Evolutionary conservation across 2,797 vertebrate genomes (phyloP), one percentile per base, ranked within the genome.

Genomic region (Calcarius lapponicus): DNA sequence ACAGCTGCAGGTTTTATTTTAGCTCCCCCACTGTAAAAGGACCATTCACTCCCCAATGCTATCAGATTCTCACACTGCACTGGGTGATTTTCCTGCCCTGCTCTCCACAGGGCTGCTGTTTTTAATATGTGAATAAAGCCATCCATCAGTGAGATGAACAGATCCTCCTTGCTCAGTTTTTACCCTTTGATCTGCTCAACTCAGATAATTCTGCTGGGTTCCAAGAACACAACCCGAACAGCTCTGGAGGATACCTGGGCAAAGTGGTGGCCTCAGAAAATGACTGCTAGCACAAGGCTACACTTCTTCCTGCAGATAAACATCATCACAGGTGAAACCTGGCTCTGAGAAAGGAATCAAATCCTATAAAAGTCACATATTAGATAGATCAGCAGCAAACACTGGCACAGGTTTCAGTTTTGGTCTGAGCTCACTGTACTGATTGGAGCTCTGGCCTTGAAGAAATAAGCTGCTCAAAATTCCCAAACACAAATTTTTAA

Each of bases 1-100:
- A 53, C 79, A 80, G 94, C 89, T 96, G 91, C 36, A 80, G 75
- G 75, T 31, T 95, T 94, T 83, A 57, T 93, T 92, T 82, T 11
- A 53, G 53, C 36, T 78, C 56, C 53, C 81, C 42, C 0, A 29
- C 69, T 83, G 87, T 61, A 88, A 88, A 96, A 92, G 79, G 47
- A 47, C 72, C 72, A 75, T 88, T 96, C 65, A 75, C 89, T 69
- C 85, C 13, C 1, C 53, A 65, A 3, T 17, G 62, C 72, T 56
- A 11, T 32, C 0, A 5, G 69, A 57, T 91, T 96, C 83, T 74
- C 87, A 75, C 47, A 28, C 50, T 86, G 61, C 53, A 65, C 75
- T 80, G 85, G 53, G 50, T 43, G 65, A 67, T 67, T 91, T 89
- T 43, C 87, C 75, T n/a, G 60, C 51, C 26, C 10, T n/a, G 48